Conservation (phyloP, 2,797 vertebrate genomes). For the Rhinella marina region DNA sequence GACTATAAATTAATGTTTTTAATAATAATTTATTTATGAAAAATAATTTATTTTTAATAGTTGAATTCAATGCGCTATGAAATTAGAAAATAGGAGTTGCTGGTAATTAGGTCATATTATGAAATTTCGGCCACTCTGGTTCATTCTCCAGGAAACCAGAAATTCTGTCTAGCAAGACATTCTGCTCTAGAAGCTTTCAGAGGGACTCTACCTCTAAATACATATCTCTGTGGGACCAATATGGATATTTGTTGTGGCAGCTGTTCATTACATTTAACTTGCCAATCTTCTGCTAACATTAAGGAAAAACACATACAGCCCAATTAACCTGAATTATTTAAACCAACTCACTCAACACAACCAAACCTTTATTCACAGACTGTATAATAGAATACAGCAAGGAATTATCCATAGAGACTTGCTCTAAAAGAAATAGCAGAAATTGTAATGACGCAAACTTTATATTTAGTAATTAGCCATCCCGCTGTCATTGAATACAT, state of each 20-base stretch:
- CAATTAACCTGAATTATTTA: slow-evolving; percentile 30
- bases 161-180: not conserved
- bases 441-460: not conserved
- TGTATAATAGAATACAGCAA: not conserved
- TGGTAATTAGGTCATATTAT: not conserved
- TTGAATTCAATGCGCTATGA: too few relatives aligned
- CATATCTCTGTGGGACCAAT: slow-evolving; percentile 25
- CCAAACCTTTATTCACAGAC: slow-evolving; percentile 4
- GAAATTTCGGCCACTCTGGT: not conserved
- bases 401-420: not conserved
- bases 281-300: not conserved
- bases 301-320: slow-evolving; percentile 17
- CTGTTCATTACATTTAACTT: slow-evolving; percentile 22
- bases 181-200: not conserved
- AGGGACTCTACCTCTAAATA: slow-evolving; percentile 1
- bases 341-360: slow-evolving; percentile 2
- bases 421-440: not conserved
- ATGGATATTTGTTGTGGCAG: slow-evolving; percentile 6
- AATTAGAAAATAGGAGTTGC: not conserved
- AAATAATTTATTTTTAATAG: too few relatives aligned
- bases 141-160: not conserved
- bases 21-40: too few relatives aligned
- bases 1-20: too few relatives aligned
- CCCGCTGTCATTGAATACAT: too few relatives aligned
- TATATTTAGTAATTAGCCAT: not conserved